These are phyloP conservation scores for Neoitamus cyanurus DNA, from an alignment of 2,888 invertebrate genomes.

Conservation along the genomic window DNA sequence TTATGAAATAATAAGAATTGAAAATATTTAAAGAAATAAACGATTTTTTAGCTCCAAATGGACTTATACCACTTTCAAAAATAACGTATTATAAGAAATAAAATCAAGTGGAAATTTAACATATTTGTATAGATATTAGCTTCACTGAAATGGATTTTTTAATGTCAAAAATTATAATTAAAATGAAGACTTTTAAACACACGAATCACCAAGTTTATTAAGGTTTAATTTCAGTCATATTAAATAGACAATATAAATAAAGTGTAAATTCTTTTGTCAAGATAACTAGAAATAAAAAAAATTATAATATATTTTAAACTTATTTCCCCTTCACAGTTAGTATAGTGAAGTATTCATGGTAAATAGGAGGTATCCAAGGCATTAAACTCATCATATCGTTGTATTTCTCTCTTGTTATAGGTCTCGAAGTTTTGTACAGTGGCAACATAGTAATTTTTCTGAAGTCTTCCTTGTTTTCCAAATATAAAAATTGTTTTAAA, in stretches of 20 bases:
- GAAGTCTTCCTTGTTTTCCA: slow-evolving; percentile 27
- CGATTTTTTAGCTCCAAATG: slow-evolving; percentile 15
- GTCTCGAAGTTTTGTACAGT: slow-evolving; percentile 24
- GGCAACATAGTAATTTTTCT: slow-evolving; percentile 28
- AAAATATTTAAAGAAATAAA: not conserved
- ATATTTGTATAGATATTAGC: slow-evolving; percentile 26
- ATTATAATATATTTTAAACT: too few species aligned
- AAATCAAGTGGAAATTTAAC: slow-evolving; percentile 33
- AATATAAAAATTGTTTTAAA: not conserved
- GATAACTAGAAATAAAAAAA: too few species aligned
- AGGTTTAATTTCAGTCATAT: slow-evolving; percentile 28
- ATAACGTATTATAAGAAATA: slow-evolving; percentile 5
- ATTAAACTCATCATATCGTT: slow-evolving; percentile 7
- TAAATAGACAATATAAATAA: too few species aligned
- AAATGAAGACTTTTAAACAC: slow-evolving; percentile 35
- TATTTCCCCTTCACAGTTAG: too few species aligned
- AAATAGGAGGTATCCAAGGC: too few species aligned
- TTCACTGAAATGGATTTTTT: slow-evolving; percentile 35
- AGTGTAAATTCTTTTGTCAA: too few species aligned
- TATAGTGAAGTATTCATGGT: too few species aligned
- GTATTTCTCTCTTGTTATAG: slow-evolving; percentile 30
- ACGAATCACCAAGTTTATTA: slow-evolving; percentile 37
- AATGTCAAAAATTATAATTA: slow-evolving; percentile 29
- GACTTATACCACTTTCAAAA: too few species aligned
- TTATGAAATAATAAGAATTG: not conserved